These are phyloP conservation scores for Tiphia femorata DNA, from an alignment of 2,888 invertebrate genomes.

Conservation along the genomic window DNA sequence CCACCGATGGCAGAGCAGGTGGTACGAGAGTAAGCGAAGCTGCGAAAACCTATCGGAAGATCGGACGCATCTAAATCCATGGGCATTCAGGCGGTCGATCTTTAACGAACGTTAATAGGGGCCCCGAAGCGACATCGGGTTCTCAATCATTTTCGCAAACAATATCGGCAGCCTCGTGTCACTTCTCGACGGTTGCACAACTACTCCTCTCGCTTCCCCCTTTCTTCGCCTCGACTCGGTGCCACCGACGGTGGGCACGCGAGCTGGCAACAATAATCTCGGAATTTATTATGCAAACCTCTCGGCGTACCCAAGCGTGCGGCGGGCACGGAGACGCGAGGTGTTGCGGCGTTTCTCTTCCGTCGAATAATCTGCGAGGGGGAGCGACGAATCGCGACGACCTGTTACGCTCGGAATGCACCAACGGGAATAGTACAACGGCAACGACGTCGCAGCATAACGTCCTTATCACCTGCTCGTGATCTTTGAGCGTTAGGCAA, in stretches of 20 bases:
- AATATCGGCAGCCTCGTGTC: constrained; percentile 26
- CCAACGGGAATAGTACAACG: not conserved
- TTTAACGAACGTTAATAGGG: not conserved
- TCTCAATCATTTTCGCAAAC: constrained; percentile 30
- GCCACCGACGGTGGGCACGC: not conserved
- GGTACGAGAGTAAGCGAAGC: no score
- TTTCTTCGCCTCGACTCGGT: not conserved
- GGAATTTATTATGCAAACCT: constrained; percentile 34
- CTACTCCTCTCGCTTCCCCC: not conserved
- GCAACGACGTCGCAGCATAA: not conserved
- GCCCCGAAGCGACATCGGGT: not conserved
- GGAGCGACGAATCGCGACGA: not conserved
- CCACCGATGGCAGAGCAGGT: no score
- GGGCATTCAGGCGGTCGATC: not conserved
- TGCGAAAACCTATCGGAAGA: no score
- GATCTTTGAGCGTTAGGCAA: no score
- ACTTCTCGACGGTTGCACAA: constrained; percentile 20
- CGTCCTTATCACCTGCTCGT: not conserved
- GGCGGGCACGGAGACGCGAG: not conserved
- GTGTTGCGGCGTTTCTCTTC: no score
- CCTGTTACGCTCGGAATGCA: not conserved
- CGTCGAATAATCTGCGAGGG: not conserved
- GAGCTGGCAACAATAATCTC: constrained; percentile 21
- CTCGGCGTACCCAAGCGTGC: constrained; percentile 4
- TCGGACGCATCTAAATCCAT: no score